These are phyloP conservation scores for Rhizoglyphus robini DNA, from an alignment of 1,140 invertebrate genomes.

Conservation along the genomic window DNA sequence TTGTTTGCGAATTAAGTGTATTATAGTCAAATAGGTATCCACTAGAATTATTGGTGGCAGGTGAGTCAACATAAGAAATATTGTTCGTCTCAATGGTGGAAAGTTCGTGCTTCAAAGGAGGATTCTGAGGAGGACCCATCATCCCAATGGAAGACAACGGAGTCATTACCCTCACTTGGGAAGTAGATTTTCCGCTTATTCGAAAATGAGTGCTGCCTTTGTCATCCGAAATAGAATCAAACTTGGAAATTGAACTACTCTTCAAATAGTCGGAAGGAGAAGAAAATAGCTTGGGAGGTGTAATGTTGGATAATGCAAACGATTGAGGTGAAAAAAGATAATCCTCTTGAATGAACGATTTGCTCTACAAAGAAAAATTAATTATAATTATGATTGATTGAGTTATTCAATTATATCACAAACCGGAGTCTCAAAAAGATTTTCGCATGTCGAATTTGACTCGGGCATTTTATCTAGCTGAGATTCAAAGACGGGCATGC, in stretches of 20 bases:
- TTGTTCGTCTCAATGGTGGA: background rate
- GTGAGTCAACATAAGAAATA: background rate
- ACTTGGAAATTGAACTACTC: background rate
- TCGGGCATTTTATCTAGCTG: background rate
- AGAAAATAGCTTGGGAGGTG: background rate
- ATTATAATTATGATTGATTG: background rate
- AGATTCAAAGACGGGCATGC: background rate
- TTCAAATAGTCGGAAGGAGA: background rate
- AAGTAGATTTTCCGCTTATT: background rate
- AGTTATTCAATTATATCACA: background rate
- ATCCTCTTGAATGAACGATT: constrained; percentile 11
- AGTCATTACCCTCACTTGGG: background rate
- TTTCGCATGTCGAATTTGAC: background rate
- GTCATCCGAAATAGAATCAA: background rate
- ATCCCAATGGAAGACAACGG: background rate
- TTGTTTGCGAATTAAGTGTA: background rate
- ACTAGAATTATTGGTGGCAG: background rate
- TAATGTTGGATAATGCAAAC: background rate
- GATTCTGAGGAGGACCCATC: background rate
- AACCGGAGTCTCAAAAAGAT: constrained; percentile 11
- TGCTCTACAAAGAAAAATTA: constrained; percentile 2
- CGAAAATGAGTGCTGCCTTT: background rate
- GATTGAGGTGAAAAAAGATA: background rate
- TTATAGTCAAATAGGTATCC: background rate
- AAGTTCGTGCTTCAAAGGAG: background rate